Percentiles rank a stretch among this genome's conserved stretches.
Conservation (phyloP, 2,888 invertebrate genomes). For the Corbicula japonica region DNA sequence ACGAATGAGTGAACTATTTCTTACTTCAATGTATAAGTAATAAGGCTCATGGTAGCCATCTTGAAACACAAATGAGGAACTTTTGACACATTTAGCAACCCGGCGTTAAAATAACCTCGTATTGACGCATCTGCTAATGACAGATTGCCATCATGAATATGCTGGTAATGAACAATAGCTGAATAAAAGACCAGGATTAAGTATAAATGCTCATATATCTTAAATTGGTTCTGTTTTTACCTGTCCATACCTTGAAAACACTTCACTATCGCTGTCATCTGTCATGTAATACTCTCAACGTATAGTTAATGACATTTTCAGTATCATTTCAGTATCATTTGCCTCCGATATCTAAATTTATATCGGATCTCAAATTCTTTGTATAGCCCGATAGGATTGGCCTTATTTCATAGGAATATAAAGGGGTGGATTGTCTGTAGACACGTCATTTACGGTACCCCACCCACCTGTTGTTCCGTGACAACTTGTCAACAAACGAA, state of each 20-base stretch:
- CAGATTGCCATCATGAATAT: slow-evolving; percentile 33
- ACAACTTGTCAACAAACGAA: neutral
- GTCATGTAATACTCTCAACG: neutral
- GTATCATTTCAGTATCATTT: too few relatives aligned
- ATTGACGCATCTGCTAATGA: neutral
- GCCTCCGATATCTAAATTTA: too few relatives aligned
- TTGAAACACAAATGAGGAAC: slow-evolving; percentile 48
- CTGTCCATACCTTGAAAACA: slow-evolving; percentile 49
- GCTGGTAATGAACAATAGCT: slow-evolving; percentile 33
- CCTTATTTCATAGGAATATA: too few relatives aligned
- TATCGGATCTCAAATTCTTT: too few relatives aligned
- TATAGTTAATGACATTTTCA: too few relatives aligned
- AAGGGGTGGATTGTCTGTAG: slow-evolving; percentile 26
- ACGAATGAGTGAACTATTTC: slow-evolving; percentile 33
- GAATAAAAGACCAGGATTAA: neutral
- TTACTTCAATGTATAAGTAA: too few relatives aligned
- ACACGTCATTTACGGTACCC: slow-evolving; percentile 41
- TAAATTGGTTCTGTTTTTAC: slow-evolving; percentile 30
- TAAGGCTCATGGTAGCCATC: slow-evolving; percentile 54
- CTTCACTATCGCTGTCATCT: neutral
- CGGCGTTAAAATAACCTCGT: neutral
- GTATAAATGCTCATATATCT: neutral
- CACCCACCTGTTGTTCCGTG: slow-evolving; percentile 29
- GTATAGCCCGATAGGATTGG: too few relatives aligned
- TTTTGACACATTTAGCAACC: slow-evolving; percentile 15